These are phyloP conservation scores for Holotrichia oblita DNA, from an alignment of 1,140 invertebrate genomes.

Conservation along the genomic window DNA sequence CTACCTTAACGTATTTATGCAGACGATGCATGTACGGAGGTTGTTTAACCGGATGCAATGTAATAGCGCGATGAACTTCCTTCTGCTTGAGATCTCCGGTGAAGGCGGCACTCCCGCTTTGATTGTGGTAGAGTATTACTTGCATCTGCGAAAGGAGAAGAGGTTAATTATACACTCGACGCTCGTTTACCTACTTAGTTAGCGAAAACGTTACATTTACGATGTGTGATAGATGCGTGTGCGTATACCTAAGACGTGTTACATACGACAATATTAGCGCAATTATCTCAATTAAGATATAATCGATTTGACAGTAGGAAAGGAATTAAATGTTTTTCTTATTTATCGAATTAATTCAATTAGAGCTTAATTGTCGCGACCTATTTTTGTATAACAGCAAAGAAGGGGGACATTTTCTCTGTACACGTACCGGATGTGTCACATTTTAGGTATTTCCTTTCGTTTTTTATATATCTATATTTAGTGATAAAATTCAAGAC, in stretches of 20 bases:
- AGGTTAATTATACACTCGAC: neutral
- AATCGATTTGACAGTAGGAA: neutral
- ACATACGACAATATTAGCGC: neutral
- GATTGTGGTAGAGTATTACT: conserved; percentile 95
- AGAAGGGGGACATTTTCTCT: too few relatives aligned
- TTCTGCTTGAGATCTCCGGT: conserved; percentile 85
- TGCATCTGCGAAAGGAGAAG: conserved; percentile 82
- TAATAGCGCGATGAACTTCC: conserved; percentile 93
- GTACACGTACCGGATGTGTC: too few relatives aligned
- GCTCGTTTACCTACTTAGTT: neutral
- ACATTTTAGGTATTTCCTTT: too few relatives aligned
- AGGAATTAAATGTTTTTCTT: conserved; percentile 5
- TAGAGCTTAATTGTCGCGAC: neutral
- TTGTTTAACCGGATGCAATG: conserved; percentile 95
- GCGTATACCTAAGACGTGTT: too few relatives aligned
- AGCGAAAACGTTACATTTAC: neutral
- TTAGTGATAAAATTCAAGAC: too few relatives aligned
- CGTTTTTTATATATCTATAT: too few relatives aligned
- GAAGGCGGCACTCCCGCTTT: conserved; percentile 88
- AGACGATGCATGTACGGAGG: conserved; percentile 88
- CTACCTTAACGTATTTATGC: conserved; percentile 87
- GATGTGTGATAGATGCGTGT: neutral
- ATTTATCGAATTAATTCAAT: too few relatives aligned
- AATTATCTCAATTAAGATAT: too few relatives aligned
- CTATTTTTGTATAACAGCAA: neutral